These are phyloP conservation scores for Triplophysa rosa DNA, from an alignment of 2,113 vertebrate species.

Conservation along the genomic window DNA sequence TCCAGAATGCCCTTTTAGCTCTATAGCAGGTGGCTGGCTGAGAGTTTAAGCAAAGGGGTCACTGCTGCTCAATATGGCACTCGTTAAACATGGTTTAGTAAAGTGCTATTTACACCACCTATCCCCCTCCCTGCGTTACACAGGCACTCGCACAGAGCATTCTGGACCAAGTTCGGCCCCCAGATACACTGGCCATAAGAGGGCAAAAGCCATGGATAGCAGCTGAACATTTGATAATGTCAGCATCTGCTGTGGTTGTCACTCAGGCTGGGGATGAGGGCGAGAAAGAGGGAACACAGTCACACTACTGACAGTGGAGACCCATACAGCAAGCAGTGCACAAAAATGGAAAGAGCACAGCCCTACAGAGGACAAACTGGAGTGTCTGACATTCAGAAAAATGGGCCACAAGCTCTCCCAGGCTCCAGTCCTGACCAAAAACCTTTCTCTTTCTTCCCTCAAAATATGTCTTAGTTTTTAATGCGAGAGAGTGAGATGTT, in stretches of 20 bases:
- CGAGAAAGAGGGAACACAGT: slow-evolving; percentile 51
- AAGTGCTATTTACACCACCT: slow-evolving; percentile 78
- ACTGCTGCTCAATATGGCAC: slow-evolving; percentile 41
- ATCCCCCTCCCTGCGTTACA: slow-evolving; percentile 20
- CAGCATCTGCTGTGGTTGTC: slow-evolving; percentile 98
- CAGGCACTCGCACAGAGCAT: slow-evolving; percentile 18
- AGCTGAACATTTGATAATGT: slow-evolving; percentile 94
- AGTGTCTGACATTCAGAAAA: slow-evolving; percentile 30
- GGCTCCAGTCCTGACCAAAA: slow-evolving; percentile 26
- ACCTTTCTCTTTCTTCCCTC: not conserved
- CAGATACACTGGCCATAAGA: slow-evolving; percentile 91
- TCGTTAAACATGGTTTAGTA: slow-evolving; percentile 40
- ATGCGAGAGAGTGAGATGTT: not conserved
- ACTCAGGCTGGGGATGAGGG: slow-evolving; percentile 74
- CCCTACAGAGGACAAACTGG: slow-evolving; percentile 28
- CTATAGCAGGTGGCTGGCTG: not conserved
- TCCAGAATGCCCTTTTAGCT: slow-evolving; percentile 21
- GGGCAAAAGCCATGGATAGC: slow-evolving; percentile 86
- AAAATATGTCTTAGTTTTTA: not conserved
- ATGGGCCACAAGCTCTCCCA: slow-evolving; percentile 17
- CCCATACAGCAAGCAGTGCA: slow-evolving; percentile 34
- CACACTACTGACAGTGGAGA: slow-evolving; percentile 16
- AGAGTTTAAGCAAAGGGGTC: slow-evolving; percentile 13
- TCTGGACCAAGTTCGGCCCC: slow-evolving; percentile 71
- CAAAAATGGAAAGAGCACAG: slow-evolving; percentile 45